phyloP scores from a whole-genome alignment of 2,888 invertebrate species.

The Drosophila pseudotakahashii region DNA sequence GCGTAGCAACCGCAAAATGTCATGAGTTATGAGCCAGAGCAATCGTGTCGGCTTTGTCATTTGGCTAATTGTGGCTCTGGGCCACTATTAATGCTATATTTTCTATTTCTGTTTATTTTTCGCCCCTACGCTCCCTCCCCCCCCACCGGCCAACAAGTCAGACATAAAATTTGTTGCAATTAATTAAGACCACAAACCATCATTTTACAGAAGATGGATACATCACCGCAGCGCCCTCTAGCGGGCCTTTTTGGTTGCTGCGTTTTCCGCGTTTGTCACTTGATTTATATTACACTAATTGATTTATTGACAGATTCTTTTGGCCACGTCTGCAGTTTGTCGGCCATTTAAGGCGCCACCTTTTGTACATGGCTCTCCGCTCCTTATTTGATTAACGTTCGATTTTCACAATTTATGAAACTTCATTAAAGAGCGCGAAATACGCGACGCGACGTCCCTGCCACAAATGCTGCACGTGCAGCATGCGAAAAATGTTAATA shows the following conservation, averaged over 20 bases:
- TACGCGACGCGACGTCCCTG: slow-evolving; percentile 45
- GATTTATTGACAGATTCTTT: slow-evolving; percentile 75
- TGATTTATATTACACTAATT: slow-evolving; percentile 75
- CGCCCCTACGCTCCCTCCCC: too few relatives aligned
- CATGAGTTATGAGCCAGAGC: slow-evolving; percentile 63
- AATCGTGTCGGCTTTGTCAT: slow-evolving; percentile 69
- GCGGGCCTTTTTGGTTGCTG: slow-evolving; percentile 25
- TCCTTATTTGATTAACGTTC: slow-evolving; percentile 77
- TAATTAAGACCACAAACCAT: slow-evolving; percentile 67
- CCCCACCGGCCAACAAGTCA: slow-evolving; percentile 32
- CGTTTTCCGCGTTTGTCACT: slow-evolving; percentile 26
- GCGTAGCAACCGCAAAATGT: slow-evolving; percentile 42
- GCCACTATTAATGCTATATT: slow-evolving; percentile 56
- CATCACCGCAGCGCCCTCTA: slow-evolving; percentile 57
- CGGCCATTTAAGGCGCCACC: slow-evolving; percentile 64
- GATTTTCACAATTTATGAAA: slow-evolving; percentile 76
- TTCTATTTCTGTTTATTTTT: slow-evolving; percentile 14
- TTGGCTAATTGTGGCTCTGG: slow-evolving; percentile 76
- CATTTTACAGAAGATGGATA: slow-evolving; percentile 56
- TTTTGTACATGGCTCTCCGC: slow-evolving; percentile 41
- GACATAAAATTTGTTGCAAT: slow-evolving; percentile 74
- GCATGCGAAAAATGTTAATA: slow-evolving; percentile 77
- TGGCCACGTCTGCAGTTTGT: slow-evolving; percentile 64
- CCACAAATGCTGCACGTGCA: slow-evolving; percentile 60
- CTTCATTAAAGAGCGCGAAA: slow-evolving; percentile 72